phyloP scores from a whole-genome alignment of 1,140 invertebrate species.

The Xylocopa sonorina region DNA sequence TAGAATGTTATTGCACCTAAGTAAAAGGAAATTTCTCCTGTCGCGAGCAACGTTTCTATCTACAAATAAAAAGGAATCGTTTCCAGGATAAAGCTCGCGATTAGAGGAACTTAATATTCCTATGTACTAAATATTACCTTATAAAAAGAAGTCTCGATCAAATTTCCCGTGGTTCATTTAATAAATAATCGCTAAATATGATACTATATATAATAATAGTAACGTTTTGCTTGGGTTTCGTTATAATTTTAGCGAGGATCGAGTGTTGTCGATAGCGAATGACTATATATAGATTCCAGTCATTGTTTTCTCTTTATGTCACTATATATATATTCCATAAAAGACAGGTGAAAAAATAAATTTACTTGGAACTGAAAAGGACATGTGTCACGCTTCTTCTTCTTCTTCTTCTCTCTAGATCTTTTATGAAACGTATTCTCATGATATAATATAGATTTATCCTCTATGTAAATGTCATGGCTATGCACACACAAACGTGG shows the following conservation, averaged over 20 bases:
- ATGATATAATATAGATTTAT: constrained; percentile 18
- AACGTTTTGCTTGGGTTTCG: constrained; percentile 14
- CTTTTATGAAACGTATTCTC: not conserved
- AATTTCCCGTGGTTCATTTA: not conserved
- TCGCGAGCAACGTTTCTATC: not conserved
- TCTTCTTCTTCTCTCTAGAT: not conserved
- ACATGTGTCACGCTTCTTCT: not conserved
- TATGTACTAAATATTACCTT: constrained; percentile 7
- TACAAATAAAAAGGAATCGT: constrained; percentile 28
- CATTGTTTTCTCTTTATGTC: not conserved
- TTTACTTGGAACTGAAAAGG: constrained; percentile 22
- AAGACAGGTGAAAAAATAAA: constrained; percentile 39
- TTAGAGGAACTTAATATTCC: not conserved
- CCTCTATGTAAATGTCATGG: constrained; percentile 62
- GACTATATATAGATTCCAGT: no score
- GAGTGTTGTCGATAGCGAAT: constrained; percentile 3
- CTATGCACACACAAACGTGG: constrained; percentile 41
- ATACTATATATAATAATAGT: constrained; percentile 9
- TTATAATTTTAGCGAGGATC: constrained; percentile 38
- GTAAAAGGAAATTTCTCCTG: not conserved
- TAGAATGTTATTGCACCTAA: constrained; percentile 36
- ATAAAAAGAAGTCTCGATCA: constrained; percentile 9
- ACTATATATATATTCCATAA: constrained; percentile 6
- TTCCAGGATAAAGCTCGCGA: not conserved
- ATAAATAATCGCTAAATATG: constrained; percentile 12